phyloP scores from a whole-genome alignment of 1,140 invertebrate species.

The Ylistrum balloti region DNA sequence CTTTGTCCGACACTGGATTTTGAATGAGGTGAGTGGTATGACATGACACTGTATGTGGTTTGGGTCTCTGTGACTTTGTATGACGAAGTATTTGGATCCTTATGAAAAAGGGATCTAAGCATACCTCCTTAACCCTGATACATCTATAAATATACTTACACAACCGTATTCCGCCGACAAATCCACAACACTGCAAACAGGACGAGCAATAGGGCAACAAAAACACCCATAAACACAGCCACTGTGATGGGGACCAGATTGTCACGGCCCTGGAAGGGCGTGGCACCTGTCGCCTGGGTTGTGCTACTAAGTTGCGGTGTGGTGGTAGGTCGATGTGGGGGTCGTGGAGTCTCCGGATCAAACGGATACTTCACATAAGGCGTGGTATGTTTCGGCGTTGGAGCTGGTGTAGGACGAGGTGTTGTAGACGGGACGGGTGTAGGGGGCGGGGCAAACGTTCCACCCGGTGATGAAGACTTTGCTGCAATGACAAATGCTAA shows the following conservation, averaged over 20 bases:
- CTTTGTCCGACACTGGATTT: no score
- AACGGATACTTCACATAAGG: conserved; percentile 21
- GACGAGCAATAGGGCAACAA: conserved; percentile 6
- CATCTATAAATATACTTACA: no score
- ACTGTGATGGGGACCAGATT: not conserved
- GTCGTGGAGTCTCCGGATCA: not conserved
- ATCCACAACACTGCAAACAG: not conserved
- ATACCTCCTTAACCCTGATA: no score
- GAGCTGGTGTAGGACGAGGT: not conserved
- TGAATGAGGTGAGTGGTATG: no score
- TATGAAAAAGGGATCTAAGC: no score
- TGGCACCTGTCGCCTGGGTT: not conserved
- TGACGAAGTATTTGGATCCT: no score
- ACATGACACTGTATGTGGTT: no score
- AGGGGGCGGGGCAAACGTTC: not conserved
- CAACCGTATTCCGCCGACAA: conserved; percentile 2
- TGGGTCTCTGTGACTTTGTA: no score
- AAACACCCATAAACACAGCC: not conserved
- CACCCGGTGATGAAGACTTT: not conserved
- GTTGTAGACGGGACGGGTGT: not conserved
- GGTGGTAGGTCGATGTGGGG: not conserved
- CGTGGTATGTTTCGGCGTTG: not conserved
- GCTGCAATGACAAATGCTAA: not conserved
- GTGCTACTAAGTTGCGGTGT: not conserved
- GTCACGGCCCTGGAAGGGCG: not conserved